These are phyloP conservation scores for Notodonta ziczac DNA, from an alignment of 2,888 invertebrate species.

Conservation along the genomic window DNA sequence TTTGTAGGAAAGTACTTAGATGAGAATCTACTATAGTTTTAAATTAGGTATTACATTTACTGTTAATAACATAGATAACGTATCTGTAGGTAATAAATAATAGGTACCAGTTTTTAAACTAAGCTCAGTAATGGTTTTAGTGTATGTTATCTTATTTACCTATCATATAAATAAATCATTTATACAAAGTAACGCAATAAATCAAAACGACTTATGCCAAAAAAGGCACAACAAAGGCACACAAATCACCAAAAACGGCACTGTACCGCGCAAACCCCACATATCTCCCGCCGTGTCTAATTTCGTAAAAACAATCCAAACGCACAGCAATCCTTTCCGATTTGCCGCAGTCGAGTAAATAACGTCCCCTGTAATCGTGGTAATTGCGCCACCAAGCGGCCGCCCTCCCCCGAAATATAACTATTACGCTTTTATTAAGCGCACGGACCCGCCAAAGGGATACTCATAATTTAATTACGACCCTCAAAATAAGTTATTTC, in stretches of 20 bases:
- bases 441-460: conserved; percentile 75
- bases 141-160: too few relatives aligned
- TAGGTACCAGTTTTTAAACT: too few relatives aligned
- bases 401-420: conserved; percentile 71
- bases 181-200: neutral
- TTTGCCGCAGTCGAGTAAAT: conserved; percentile 45
- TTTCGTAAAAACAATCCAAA: conserved; percentile 26
- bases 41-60: neutral
- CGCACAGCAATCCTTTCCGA: conserved; percentile 35
- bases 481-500: conserved; percentile 67
- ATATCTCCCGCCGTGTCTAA: conserved; percentile 17
- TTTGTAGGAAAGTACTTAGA: neutral
- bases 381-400: conserved; percentile 67
- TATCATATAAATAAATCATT: too few relatives aligned
- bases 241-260: neutral
- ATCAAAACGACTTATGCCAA: neutral
- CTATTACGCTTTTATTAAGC: conserved; percentile 82
- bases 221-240: neutral
- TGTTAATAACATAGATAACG: neutral
- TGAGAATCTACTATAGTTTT: neutral
- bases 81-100: neutral
- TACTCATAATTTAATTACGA: conserved; percentile 80
- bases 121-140: too few relatives aligned
- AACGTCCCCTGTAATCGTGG: conserved; percentile 50
- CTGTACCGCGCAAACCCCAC: conserved; percentile 12